Evolutionary conservation across 2,113 vertebrate genomes (phyloP), one percentile per base, ranked within the genome.

Genomic region (Mormoops blainvillei): DNA sequence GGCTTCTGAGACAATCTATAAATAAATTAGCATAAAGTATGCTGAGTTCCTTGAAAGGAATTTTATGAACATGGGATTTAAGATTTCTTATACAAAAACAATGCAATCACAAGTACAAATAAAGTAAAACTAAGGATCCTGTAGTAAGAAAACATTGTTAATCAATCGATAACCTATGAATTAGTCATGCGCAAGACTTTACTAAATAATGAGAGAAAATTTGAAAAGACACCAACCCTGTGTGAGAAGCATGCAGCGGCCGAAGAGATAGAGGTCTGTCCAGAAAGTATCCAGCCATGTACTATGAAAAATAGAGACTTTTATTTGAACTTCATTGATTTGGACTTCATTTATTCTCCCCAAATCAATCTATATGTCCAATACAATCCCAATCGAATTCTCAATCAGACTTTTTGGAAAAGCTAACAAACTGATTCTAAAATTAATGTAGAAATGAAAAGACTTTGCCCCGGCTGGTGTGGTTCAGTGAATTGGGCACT

Each of bases 11-110:
- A 95, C 68, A 83, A 96, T 76, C 78, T n/a, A 54, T 77, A 93
- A 82, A 63, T 67, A 28, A 94, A 93, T 78, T 91, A 86, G 71
- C 73, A 77, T 78, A 74, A 96, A 83, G 87, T 92, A 94, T 80
- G 84, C 90, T 95, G 90, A 97, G 74, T 94, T 89, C 74, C 93
- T 83, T 73, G 87, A 67, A 97, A 97, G 48, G 94, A 95, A 96
- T 96, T 95, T 95, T 95, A 96, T 89, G 54, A 96, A 95, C 65
- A 96, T 41, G 86, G 58, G 86, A 86, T 65, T 92, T 83, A 96
- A 95, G 82, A 91, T 73, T 85, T 89, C 94, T 95, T 89, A 96
- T 41, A 95, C 54, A 96, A 96, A 94, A 94, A 78, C 92, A 96
- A 92, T 74, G 45, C 87, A 92, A 94, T 83, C 68, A 74, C 61